phyloP scores from a whole-genome alignment of 2,113 vertebrate genomes.

The Protobothrops flavoviridis region DNA sequence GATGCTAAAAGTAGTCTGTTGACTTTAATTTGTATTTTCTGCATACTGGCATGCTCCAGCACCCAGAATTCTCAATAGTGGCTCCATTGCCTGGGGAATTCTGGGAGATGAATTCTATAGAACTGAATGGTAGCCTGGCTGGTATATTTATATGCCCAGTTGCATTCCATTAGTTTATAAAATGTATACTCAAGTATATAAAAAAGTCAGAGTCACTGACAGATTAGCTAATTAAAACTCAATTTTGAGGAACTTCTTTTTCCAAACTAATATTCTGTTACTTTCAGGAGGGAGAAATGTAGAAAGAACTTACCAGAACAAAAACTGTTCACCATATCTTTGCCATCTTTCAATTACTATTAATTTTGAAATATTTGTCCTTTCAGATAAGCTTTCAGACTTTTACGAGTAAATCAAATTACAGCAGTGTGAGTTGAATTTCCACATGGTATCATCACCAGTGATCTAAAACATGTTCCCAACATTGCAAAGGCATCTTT shows the following conservation, averaged over 20 bases:
- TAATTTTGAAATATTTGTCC: slow-evolving; percentile 33
- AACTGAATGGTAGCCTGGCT: neutral
- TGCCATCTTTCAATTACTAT: slow-evolving; percentile 52
- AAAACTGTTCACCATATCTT: slow-evolving; percentile 5
- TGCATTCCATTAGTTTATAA: slow-evolving; percentile 16
- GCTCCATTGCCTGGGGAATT: neutral
- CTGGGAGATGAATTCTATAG: neutral
- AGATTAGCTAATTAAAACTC: slow-evolving; percentile 45
- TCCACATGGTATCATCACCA: neutral
- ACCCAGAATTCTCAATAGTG: neutral
- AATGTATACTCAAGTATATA: slow-evolving; percentile 4
- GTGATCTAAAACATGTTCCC: neutral
- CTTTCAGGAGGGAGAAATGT: slow-evolving; percentile 13
- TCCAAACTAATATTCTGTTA: neutral
- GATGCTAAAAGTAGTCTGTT: neutral
- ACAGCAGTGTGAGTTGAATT: neutral
- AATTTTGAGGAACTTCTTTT: slow-evolving; percentile 34
- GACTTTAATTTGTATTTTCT: neutral
- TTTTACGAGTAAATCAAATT: neutral
- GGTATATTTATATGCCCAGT: slow-evolving; percentile 25
- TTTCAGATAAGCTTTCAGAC: slow-evolving; percentile 47
- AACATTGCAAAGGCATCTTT: neutral
- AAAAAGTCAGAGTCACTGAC: slow-evolving; percentile 49
- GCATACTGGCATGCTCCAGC: neutral
- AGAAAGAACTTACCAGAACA: slow-evolving; percentile 46